Conservation (phyloP, 2,113 vertebrate genomes). For the Halcyon senegalensis region DNA sequence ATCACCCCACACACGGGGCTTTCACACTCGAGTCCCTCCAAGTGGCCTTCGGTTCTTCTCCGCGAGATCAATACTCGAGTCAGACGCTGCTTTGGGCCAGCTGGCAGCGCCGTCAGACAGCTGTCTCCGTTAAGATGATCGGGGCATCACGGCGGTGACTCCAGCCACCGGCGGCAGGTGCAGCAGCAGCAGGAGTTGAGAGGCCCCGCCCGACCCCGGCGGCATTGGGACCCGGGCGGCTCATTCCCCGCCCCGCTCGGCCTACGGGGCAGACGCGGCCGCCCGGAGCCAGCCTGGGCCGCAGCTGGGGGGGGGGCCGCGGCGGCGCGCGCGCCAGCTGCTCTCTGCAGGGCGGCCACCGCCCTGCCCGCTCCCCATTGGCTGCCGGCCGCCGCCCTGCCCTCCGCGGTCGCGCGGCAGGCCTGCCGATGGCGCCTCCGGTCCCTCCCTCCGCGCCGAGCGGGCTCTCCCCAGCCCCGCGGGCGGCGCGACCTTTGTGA, state of each 20-base stretch:
- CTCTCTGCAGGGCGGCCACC: background rate
- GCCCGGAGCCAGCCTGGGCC: background rate
- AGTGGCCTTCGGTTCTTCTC: background rate
- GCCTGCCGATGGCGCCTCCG: too few relatives aligned
- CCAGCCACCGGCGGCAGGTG: background rate
- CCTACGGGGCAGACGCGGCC: too few relatives aligned
- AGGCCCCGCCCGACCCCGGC: background rate
- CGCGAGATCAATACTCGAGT: fast-evolving
- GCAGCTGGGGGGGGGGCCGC: background rate
- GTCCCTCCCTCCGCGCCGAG: too few relatives aligned
- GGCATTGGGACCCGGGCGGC: background rate
- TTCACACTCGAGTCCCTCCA: fast-evolving
- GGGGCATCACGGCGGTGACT: background rate
- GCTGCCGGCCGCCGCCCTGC: background rate
- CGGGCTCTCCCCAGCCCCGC: too few relatives aligned
- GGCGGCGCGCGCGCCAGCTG: background rate
- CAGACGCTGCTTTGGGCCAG: background rate
- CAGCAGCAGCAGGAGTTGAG: background rate
- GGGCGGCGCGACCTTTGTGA: background rate
- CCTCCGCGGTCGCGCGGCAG: background rate
- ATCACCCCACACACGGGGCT: background rate
- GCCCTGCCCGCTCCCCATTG: background rate
- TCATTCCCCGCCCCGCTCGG: background rate
- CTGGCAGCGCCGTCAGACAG: background rate
- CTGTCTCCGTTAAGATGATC: fast-evolving